Evolutionary conservation across 1,140 invertebrate genomes (phyloP).

Genomic region (Eciton burchellii): DNA sequence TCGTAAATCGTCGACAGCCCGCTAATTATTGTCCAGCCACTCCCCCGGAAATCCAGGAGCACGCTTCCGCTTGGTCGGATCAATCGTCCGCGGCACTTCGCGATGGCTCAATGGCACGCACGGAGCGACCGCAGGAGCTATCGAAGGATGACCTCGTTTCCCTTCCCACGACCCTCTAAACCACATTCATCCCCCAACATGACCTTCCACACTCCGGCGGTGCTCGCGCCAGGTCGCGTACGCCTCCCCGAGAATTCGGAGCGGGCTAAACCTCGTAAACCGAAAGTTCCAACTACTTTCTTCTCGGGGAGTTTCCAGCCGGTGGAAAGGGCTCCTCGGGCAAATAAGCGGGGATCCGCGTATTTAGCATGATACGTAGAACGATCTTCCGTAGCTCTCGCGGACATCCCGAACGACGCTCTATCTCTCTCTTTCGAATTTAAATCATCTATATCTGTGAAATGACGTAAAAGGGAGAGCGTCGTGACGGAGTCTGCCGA

Average conservation of each 20-base stretch:
- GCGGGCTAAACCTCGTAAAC: conserved; percentile 23
- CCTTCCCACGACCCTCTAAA: conserved; percentile 74
- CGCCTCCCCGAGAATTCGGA: conserved; percentile 59
- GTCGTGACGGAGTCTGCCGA: too few relatives aligned
- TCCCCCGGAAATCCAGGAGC: background rate
- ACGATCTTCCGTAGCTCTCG: too few relatives aligned
- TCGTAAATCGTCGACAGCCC: conserved; percentile 52
- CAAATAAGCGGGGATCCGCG: background rate
- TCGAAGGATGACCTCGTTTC: conserved; percentile 72
- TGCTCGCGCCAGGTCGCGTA: conserved; percentile 69
- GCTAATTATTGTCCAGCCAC: conserved; percentile 48
- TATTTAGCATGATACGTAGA: background rate
- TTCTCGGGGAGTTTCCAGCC: conserved; percentile 20
- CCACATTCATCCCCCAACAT: conserved; percentile 61
- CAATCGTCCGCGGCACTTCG: conserved; percentile 28
- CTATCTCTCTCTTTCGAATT: too few relatives aligned
- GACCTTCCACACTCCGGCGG: conserved; percentile 53
- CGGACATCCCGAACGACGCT: too few relatives aligned
- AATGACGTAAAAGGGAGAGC: too few relatives aligned
- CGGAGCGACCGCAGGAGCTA: conserved; percentile 34
- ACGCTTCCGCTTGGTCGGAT: conserved; percentile 23
- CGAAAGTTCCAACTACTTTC: conserved; percentile 47
- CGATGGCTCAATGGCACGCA: conserved; percentile 39
- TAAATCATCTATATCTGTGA: too few relatives aligned
- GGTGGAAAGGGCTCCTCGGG: conserved; percentile 36